Evolutionary conservation across 2,888 invertebrate genomes (phyloP).

Genomic region (Agrochola macilenta): DNA sequence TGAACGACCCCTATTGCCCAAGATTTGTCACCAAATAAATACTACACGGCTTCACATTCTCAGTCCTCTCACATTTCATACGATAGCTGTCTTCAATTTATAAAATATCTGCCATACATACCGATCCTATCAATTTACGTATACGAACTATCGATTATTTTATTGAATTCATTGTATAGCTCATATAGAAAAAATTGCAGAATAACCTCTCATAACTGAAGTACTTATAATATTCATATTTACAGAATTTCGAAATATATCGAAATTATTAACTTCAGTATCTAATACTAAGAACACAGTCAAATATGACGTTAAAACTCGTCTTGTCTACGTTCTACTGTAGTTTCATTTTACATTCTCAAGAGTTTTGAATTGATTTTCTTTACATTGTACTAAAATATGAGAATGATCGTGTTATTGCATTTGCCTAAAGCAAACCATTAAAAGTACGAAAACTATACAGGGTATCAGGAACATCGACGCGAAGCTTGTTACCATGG

Average conservation of each 20-base stretch:
- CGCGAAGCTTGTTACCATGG: too few species aligned
- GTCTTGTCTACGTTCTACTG: constrained; percentile 2
- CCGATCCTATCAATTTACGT: constrained; percentile 23
- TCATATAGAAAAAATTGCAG: constrained; percentile 42
- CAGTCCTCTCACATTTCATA: background rate
- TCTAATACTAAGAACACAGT: constrained; percentile 51
- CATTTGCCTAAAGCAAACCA: background rate
- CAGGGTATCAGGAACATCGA: too few species aligned
- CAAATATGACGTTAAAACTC: constrained; percentile 15
- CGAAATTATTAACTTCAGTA: constrained; percentile 27
- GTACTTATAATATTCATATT: constrained; percentile 39
- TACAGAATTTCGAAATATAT: constrained; percentile 43
- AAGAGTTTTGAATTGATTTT: constrained; percentile 26
- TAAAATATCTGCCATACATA: constrained; percentile 16
- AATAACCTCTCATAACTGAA: constrained; percentile 24
- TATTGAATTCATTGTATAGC: constrained; percentile 19
- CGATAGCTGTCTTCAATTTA: constrained; percentile 43
- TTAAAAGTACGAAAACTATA: constrained; percentile 4
- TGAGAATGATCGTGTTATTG: constrained; percentile 7
- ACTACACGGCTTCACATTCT: background rate
- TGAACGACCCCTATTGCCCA: constrained; percentile 6
- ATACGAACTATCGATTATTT: constrained; percentile 24
- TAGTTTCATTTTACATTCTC: constrained; percentile 12
- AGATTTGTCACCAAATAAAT: constrained; percentile 16
- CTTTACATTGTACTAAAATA: constrained; percentile 43